A percentile compares a stretch with the other conserved stretches of the same genome.
Evolutionary conservation across 2,888 invertebrate species (phyloP).

Genomic region (Amiota communis): DNA sequence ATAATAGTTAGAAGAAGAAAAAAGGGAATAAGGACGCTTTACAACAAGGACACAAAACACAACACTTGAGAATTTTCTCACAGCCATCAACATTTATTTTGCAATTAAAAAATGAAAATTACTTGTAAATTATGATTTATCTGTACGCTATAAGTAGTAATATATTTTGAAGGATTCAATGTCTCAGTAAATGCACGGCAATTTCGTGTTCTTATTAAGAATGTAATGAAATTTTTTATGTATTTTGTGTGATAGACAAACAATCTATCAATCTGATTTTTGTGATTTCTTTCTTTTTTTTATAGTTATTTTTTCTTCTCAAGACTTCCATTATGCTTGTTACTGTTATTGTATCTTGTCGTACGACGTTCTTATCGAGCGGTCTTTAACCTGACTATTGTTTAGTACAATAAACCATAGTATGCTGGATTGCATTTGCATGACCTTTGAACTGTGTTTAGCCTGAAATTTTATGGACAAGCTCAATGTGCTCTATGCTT

Average conservation of each 20-base stretch:
- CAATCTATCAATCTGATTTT: conserved; percentile 25
- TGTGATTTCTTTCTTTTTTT: conserved; percentile 3
- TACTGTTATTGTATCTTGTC: too few species aligned
- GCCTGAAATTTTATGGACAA: neutral
- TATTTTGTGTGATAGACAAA: neutral
- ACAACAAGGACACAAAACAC: too few species aligned
- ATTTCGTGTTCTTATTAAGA: neutral
- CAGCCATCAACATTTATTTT: conserved; percentile 53
- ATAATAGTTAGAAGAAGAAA: neutral
- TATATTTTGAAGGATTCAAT: neutral
- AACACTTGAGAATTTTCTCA: neutral
- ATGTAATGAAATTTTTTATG: conserved; percentile 8
- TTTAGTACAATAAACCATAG: neutral
- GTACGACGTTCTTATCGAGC: neutral
- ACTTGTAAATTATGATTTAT: conserved; percentile 55
- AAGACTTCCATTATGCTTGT: too few species aligned
- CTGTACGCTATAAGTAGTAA: conserved; percentile 31
- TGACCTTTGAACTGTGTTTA: conserved; percentile 12
- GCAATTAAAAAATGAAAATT: conserved; percentile 58
- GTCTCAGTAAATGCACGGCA: neutral
- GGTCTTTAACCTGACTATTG: neutral
- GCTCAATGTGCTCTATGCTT: conserved; percentile 21
- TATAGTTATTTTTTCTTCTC: neutral
- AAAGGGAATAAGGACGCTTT: neutral
- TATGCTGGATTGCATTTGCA: neutral